Evolutionary conservation across 2,888 invertebrate species (phyloP).

Genomic region (Caenorhabditis sinica): DNA sequence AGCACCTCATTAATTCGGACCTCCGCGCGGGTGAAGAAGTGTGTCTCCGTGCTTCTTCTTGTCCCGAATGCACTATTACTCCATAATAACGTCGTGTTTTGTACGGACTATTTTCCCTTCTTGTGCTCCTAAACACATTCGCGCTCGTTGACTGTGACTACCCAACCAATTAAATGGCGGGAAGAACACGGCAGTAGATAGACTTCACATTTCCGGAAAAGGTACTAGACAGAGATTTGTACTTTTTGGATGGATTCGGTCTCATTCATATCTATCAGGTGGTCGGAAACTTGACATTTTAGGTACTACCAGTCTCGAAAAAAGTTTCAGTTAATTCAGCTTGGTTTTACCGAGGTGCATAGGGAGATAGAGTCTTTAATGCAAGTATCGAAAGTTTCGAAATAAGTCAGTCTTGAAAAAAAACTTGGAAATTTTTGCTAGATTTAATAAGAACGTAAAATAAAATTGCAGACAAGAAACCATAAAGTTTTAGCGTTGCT

Average conservation of each 20-base stretch:
- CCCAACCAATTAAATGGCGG: slow-evolving; percentile 46
- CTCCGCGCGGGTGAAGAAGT: slow-evolving; percentile 26
- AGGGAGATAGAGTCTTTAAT: too few species aligned
- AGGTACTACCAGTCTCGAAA: too few species aligned
- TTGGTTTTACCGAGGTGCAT: too few species aligned
- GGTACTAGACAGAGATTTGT: neutral
- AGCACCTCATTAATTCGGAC: slow-evolving; percentile 64
- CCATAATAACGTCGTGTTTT: slow-evolving; percentile 31
- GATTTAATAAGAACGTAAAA: too few species aligned
- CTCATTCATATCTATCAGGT: too few species aligned
- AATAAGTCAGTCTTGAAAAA: too few species aligned
- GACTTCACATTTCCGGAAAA: slow-evolving; percentile 16
- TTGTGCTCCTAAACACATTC: slow-evolving; percentile 10
- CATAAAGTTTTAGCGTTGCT: too few species aligned
- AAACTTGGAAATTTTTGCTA: too few species aligned
- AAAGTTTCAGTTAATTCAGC: too few species aligned
- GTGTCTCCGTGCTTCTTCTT: slow-evolving; percentile 28
- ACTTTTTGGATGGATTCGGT: neutral
- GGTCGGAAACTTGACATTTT: neutral
- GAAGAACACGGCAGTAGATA: slow-evolving; percentile 13
- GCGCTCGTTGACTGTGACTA: slow-evolving; percentile 25
- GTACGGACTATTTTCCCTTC: neutral
- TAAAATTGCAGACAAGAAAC: too few species aligned
- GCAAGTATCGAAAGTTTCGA: too few species aligned
- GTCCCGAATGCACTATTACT: slow-evolving; percentile 43